Evolutionary conservation across 2,113 vertebrate genomes (phyloP).

Genomic region (Vicugna pacos): DNA sequence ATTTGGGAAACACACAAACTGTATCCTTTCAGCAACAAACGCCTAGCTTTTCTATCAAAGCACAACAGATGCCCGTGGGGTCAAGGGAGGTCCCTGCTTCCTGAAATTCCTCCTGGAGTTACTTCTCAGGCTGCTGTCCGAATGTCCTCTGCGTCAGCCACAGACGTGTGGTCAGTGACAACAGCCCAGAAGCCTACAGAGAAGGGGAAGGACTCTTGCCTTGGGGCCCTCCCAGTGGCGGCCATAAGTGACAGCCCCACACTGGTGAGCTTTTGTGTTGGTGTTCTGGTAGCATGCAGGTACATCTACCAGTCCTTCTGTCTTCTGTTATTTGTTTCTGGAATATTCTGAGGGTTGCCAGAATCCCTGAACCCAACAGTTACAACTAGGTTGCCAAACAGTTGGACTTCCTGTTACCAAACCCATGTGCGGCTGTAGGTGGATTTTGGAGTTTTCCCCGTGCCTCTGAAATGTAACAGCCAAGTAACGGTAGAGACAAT

Average conservation of each 20-base stretch:
- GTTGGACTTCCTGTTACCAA: neutral
- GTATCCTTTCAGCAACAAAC: neutral
- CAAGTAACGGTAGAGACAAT: conserved; percentile 33
- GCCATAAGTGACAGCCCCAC: no score
- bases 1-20: neutral
- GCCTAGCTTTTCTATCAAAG: neutral
- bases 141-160: neutral
- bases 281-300: conserved; percentile 1
- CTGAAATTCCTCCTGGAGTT: neutral
- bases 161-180: fast-evolving
- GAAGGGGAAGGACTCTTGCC: neutral
- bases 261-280: fast-evolving
- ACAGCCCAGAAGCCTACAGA: neutral
- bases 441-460: neutral
- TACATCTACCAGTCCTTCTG: conserved; percentile 14
- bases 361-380: neutral
- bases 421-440: neutral
- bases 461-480: neutral
- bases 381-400: conserved; percentile 15
- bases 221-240: neutral
- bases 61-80: no score
- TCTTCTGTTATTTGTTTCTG: conserved; percentile 18
- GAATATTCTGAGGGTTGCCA: conserved; percentile 36
- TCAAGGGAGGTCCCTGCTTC: neutral
- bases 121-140: neutral